Evolutionary conservation across 64 coral and sea anemone genomes (phyloP), one percentile per base, ranked within the genome.

Genomic region (Dendronephthya gigantea): DNA sequence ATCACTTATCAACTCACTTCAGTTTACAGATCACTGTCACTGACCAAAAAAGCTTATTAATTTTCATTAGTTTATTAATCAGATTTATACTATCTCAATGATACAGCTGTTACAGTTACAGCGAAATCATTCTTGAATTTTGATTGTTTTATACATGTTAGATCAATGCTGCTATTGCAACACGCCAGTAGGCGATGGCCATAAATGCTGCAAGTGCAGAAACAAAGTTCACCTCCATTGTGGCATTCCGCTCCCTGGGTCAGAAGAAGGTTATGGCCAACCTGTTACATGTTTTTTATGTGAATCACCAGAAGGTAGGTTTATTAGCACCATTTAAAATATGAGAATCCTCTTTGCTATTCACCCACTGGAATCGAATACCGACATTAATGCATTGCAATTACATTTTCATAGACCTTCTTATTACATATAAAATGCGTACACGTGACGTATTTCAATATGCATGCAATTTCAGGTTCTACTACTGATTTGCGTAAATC

Each of bases 261-360:
- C 68, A 27, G 68, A 74, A 35, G 68, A 74, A 74, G 68, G 68
- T 25, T 74, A 74, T 74, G 68, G 68, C 32, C 68, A 74, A 74
- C 68, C 68, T 74, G 68, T 74, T 74, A 74, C 68, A 19, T 74
- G 68, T 28, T 74, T 74, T 35, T 30, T 30, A 35, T 74, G 68
- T 74, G 32, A 35, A 74, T 1, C 68, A 30, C 3, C 23, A 10
- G 32, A 74, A 28, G 68, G 68, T 74, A 52, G 50, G 50, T 52
- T 52, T 52, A 52, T 12, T 52, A 1, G 50, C 23, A 52, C 50
- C 50, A 52, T 52, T 52, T 52, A 52, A 12, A 16, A 22, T 52
- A 16, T 16, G 23, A 16, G 1, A 52, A 52, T 16, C n/a, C n/a
- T n/a, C n/a, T n/a, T n/a, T n/a, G n/a, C n/a, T n/a, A 52, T 52